Evolutionary conservation across 2,888 invertebrate species (phyloP).

Genomic region (Caenorhabditis japonica): DNA sequence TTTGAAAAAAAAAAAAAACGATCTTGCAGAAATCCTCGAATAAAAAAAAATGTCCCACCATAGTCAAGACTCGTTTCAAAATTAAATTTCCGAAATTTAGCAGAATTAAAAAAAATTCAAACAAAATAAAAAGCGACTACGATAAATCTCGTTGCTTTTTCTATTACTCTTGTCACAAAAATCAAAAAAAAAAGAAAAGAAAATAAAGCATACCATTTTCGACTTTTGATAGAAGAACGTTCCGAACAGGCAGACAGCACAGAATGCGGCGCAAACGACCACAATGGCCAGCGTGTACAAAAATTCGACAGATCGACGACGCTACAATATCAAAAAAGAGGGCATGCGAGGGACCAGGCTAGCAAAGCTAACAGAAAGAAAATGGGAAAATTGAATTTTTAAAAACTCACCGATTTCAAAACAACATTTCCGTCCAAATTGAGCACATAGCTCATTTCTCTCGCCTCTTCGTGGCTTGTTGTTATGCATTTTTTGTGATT

Average conservation of each 20-base stretch:
- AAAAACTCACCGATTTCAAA: constrained; percentile 39
- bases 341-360: neutral
- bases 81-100: no score
- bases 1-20: no score
- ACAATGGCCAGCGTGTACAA: constrained; percentile 66
- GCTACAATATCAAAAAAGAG: constrained; percentile 33
- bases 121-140: no score
- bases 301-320: constrained; percentile 59
- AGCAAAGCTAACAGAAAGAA: no score
- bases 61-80: no score
- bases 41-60: no score
- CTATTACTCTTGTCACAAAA: constrained; percentile 1
- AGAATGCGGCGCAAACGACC: constrained; percentile 65
- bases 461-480: constrained; percentile 62
- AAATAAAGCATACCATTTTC: constrained; percentile 51
- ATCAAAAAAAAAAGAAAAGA: neutral
- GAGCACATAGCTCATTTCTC: constrained; percentile 41
- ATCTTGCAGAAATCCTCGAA: no score
- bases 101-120: no score
- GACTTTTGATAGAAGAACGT: constrained; percentile 70
- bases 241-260: constrained; percentile 62
- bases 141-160: no score
- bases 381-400: no score
- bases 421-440: constrained; percentile 36
- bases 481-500: constrained; percentile 68